These are phyloP conservation scores for Ptilonorhynchus violaceus DNA, from an alignment of 2,113 vertebrate genomes.

Conservation along the genomic window DNA sequence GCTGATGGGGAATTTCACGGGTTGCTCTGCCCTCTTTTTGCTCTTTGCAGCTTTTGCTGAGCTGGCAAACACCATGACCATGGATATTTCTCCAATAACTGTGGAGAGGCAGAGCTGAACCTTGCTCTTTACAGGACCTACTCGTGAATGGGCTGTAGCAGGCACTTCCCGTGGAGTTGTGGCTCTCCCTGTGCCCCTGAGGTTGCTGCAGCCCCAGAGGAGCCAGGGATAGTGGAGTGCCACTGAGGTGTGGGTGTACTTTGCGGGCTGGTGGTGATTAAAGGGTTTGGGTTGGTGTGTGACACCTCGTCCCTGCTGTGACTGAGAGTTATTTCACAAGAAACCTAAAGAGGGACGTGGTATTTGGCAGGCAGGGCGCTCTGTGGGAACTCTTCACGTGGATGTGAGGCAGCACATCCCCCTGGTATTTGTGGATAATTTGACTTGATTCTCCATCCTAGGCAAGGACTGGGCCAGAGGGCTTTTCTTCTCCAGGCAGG, in stretches of 20 bases:
- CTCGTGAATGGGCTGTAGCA: too few species aligned
- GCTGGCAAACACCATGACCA: background rate
- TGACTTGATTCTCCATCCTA: background rate
- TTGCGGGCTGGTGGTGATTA: too few species aligned
- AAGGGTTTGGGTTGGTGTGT: background rate
- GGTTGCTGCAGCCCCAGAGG: background rate
- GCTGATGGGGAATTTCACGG: background rate
- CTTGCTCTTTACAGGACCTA: fast-evolving
- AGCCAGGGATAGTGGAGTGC: too few species aligned
- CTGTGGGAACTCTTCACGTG: fast-evolving
- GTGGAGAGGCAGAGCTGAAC: background rate
- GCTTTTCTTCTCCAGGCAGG: background rate
- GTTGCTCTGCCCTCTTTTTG: background rate
- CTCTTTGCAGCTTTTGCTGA: background rate
- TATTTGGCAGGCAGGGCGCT: background rate
- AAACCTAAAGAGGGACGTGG: background rate
- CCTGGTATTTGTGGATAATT: background rate
- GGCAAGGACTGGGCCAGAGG: background rate
- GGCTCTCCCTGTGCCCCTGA: background rate
- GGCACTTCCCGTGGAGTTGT: fast-evolving
- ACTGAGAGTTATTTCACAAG: background rate
- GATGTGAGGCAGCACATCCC: background rate
- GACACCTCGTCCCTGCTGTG: background rate
- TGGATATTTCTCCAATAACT: background rate
- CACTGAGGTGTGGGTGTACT: background rate